A percentile compares a stretch with the other conserved stretches of the same genome.
Conservation (phyloP, 2,797 vertebrate species). For the Phoebastria nigripes region DNA sequence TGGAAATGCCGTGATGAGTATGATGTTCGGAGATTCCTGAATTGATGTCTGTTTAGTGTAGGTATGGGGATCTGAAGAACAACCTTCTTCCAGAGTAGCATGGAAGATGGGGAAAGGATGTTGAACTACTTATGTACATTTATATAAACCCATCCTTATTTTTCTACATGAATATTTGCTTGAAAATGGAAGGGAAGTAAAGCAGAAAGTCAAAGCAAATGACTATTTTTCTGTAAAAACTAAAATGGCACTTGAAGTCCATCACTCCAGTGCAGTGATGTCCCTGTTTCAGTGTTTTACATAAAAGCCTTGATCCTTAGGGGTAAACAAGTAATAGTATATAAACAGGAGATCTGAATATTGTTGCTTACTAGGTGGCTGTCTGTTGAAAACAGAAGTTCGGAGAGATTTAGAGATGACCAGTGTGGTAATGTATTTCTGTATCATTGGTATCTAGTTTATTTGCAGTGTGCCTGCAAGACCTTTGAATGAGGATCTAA, state of each 20-base stretch:
- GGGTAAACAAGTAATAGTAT: not conserved
- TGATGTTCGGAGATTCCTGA: not conserved
- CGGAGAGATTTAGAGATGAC: not conserved
- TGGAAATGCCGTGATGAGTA: fast-evolving
- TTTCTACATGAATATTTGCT: not conserved
- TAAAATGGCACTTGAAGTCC: not conserved
- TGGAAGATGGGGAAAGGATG: not conserved
- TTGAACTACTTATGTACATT: not conserved
- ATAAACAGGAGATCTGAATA: not conserved
- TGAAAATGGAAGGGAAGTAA: not conserved
- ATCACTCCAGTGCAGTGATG: not conserved
- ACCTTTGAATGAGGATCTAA: not conserved
- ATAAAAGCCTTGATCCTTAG: not conserved
- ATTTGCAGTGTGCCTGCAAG: not conserved
- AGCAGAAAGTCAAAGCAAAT: not conserved
- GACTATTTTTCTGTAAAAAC: not conserved
- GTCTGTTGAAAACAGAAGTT: not conserved
- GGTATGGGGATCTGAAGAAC: not conserved
- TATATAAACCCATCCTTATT: not conserved
- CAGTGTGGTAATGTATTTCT: not conserved
- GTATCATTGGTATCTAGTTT: not conserved
- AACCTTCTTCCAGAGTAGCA: not conserved
- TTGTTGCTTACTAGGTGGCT: not conserved
- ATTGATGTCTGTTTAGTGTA: not conserved
- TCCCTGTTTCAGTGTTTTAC: not conserved